phyloP scores from a whole-genome alignment of 2,888 invertebrate species.

The Nowickia ferox region DNA sequence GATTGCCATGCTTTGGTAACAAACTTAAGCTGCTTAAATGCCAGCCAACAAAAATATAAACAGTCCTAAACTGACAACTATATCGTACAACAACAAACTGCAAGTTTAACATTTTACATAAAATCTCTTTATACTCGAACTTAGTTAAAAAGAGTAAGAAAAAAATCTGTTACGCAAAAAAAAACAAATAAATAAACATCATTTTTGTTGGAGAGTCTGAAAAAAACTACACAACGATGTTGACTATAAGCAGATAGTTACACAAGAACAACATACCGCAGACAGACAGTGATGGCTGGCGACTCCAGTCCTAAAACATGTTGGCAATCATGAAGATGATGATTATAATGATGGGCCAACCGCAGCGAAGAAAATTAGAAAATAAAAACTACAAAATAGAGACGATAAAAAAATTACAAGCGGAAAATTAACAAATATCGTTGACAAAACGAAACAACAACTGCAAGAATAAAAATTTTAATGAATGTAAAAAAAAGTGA shows the following conservation, averaged over 20 bases:
- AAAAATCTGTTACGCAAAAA: slow-evolving; percentile 41
- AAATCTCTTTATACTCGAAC: neutral
- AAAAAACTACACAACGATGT: slow-evolving; percentile 19
- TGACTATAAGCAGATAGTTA: slow-evolving; percentile 75
- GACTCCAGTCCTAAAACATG: slow-evolving; percentile 35
- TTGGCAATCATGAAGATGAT: slow-evolving; percentile 17
- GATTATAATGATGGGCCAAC: slow-evolving; percentile 69
- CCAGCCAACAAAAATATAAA: slow-evolving; percentile 37
- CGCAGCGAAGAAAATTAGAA: slow-evolving; percentile 80
- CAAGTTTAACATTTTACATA: slow-evolving; percentile 22
- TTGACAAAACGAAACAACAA: slow-evolving; percentile 55
- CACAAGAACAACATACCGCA: slow-evolving; percentile 72
- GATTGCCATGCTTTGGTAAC: slow-evolving; percentile 25
- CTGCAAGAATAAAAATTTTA: slow-evolving; percentile 14
- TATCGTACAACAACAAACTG: slow-evolving; percentile 42
- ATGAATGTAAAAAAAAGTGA: slow-evolving; percentile 16
- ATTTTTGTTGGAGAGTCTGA: slow-evolving; percentile 46
- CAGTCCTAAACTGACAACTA: slow-evolving; percentile 65
- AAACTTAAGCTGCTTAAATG: slow-evolving; percentile 71
- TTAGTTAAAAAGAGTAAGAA: neutral
- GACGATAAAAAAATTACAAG: slow-evolving; percentile 78
- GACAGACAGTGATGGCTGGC: slow-evolving; percentile 61
- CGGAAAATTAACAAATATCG: slow-evolving; percentile 82
- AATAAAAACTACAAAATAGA: slow-evolving; percentile 74
- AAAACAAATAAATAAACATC: slow-evolving; percentile 65